Conservation (phyloP, 1,140 invertebrate genomes). For the Drosophila arawakana region DNA sequence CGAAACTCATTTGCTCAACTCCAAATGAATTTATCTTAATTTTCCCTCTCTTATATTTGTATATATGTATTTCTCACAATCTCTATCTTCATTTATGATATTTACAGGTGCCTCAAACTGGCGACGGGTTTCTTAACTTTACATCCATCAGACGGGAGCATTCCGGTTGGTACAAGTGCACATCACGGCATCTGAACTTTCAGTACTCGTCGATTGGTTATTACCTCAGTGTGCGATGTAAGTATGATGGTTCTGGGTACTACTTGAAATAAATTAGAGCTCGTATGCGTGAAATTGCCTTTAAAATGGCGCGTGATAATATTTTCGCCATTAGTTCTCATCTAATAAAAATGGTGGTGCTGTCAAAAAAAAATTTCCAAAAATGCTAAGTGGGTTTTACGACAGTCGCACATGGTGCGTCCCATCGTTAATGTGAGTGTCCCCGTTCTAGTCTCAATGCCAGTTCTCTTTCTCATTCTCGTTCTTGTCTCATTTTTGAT, state of each 20-base stretch:
- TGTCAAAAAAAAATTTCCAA: slow-evolving; percentile 32
- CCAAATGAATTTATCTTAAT: slow-evolving; percentile 18
- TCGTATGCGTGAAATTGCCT: slow-evolving; percentile 81
- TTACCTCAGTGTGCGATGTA: slow-evolving; percentile 94
- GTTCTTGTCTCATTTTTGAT: background rate
- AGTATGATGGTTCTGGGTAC: slow-evolving; percentile 84
- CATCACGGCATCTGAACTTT: slow-evolving; percentile 91
- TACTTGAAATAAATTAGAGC: slow-evolving; percentile 66
- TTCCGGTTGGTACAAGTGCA: slow-evolving; percentile 95
- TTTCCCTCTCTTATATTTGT: background rate
- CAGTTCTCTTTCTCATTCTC: background rate
- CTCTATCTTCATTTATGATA: background rate
- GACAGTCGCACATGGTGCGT: slow-evolving; percentile 66
- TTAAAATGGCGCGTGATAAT: slow-evolving; percentile 74
- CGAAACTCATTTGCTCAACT: slow-evolving; percentile 47
- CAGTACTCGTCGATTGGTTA: slow-evolving; percentile 95
- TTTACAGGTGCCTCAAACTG: slow-evolving; percentile 87
- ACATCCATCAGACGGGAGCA: slow-evolving; percentile 90
- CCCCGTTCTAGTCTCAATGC: slow-evolving; percentile 7
- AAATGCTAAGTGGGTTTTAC: slow-evolving; percentile 61
- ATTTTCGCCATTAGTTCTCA: slow-evolving; percentile 74
- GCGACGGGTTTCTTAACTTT: slow-evolving; percentile 93
- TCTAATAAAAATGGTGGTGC: slow-evolving; percentile 49
- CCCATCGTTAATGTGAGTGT: slow-evolving; percentile 30
- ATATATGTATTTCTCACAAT: background rate